Evolutionary conservation across 2,888 invertebrate genomes (phyloP), one percentile per base, ranked within the genome.

Genomic region (Tiphia femorata): DNA sequence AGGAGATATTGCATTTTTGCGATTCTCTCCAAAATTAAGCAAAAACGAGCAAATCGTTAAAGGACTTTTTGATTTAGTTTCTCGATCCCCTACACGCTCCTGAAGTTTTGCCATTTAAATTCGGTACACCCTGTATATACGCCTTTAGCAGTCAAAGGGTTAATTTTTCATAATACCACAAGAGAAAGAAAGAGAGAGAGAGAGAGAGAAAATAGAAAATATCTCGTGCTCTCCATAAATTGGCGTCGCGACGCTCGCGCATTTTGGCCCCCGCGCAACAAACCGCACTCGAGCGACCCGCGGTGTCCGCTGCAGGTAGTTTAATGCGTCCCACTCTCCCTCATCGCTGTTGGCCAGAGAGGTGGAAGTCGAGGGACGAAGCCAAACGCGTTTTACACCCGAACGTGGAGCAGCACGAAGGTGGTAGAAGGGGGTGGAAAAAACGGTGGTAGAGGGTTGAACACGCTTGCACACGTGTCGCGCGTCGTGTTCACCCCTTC

Each of bases 321-420:
- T 20, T 20, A 40, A 40, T 19, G 7, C 20, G 12, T 17, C n/a
- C 40, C 19, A 17, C n/a, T 16, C 14, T 19, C 20, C n/a, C n/a
- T 4, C 10, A 10, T 40, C 20, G 14, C 12, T 10, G 19, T 19
- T 19, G n/a, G n/a, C n/a, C n/a, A n/a, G n/a, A n/a, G n/a, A n/a
- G n/a, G n/a, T n/a, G n/a, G n/a, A n/a, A n/a, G n/a, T n/a, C n/a
- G n/a, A n/a, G 7, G 20, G 40, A 40, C 19, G 12, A n/a, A 12
- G 12, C 42, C n/a, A 42, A 42, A 27, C 42, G 23, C 27, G 25
- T 21, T 42, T 42, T 27, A 27, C 42, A 19, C 42, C 23, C 23
- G 16, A 21, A 37, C 37, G 8, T 16, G 19, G 37, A n/a, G 33
- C 8, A n/a, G 12, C 5, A 37, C 14, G 17, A 19, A 37, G 17